Evolutionary conservation across 2,888 invertebrate species (phyloP).

Genomic region (Yponomeuta plumbellus): DNA sequence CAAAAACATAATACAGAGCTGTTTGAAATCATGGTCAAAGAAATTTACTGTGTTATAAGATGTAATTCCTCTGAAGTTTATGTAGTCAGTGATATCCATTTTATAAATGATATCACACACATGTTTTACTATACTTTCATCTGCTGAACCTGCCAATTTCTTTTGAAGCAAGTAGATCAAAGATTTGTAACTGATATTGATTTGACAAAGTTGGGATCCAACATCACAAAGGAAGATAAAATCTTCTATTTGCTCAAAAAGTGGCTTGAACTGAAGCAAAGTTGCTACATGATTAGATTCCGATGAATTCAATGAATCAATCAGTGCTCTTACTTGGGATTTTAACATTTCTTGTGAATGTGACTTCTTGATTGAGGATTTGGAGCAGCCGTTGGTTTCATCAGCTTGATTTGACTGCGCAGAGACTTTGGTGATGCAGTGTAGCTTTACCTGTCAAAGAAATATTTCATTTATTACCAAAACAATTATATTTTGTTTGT

Average conservation of each 20-base stretch:
- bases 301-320: conserved; percentile 32
- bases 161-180: conserved; percentile 54
- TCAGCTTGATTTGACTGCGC: not conserved
- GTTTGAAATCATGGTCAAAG: conserved; percentile 46
- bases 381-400: not conserved
- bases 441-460: not conserved
- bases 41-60: conserved; percentile 48
- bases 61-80: conserved; percentile 52
- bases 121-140: conserved; percentile 33
- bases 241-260: conserved; percentile 54
- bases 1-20: conserved; percentile 55
- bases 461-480: not conserved
- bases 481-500: too few relatives aligned
- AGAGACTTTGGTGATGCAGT: conserved; percentile 13
- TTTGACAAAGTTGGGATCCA: conserved; percentile 44
- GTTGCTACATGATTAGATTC: conserved; percentile 35
- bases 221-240: conserved; percentile 41
- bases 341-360: conserved; percentile 40
- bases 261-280: conserved; percentile 38
- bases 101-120: conserved; percentile 54
- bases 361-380: conserved; percentile 9
- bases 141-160: conserved; percentile 38
- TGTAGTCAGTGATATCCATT: conserved; percentile 62
- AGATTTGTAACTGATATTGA: conserved; percentile 46
- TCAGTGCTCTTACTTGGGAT: conserved; percentile 38